Percentiles rank a stretch among this genome's conserved stretches.
Evolutionary conservation across 2,797 vertebrate genomes (phyloP).

Genomic region (Trichosurus vulpecula): DNA sequence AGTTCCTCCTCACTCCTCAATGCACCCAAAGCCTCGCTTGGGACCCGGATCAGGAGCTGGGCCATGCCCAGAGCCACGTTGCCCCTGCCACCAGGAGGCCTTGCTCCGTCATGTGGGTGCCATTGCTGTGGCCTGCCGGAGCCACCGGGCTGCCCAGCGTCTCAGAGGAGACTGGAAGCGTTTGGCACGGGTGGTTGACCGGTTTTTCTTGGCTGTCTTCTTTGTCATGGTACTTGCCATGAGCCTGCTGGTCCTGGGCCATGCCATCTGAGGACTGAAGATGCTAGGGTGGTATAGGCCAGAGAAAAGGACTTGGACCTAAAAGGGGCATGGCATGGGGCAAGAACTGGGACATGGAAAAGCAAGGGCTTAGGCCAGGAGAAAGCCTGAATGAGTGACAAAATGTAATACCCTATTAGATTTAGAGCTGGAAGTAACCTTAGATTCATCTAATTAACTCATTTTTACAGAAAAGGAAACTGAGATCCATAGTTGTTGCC

Average conservation of each 20-base stretch:
- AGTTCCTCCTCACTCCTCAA: slow-evolving; percentile 30
- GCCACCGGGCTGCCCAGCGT: slow-evolving; percentile 87
- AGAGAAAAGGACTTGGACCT: not conserved
- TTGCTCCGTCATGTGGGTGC: slow-evolving; percentile 86
- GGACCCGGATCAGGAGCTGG: not conserved
- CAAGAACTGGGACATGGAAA: not conserved
- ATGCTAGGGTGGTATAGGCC: accelerated
- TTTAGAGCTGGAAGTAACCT: not conserved
- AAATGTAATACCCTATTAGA: not conserved
- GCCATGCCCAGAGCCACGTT: slow-evolving; percentile 75
- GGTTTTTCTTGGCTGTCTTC: slow-evolving; percentile 95
- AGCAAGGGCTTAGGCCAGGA: not conserved
- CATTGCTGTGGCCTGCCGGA: slow-evolving; percentile 88
- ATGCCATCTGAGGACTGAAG: slow-evolving; percentile 84
- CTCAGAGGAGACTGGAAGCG: slow-evolving; percentile 91
- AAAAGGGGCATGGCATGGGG: not conserved
- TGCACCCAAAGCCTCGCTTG: slow-evolving; percentile 26
- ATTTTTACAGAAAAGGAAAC: not conserved
- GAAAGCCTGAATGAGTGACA: not conserved
- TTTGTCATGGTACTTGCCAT: slow-evolving; percentile 94
- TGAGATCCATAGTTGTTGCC: not conserved
- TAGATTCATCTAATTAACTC: not conserved
- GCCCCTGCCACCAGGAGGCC: slow-evolving; percentile 86
- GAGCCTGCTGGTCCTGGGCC: slow-evolving; percentile 91
- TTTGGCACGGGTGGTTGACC: slow-evolving; percentile 93